Evolutionary conservation across 2,113 vertebrate species (phyloP).

Genomic region (Myotis brandtii): DNA sequence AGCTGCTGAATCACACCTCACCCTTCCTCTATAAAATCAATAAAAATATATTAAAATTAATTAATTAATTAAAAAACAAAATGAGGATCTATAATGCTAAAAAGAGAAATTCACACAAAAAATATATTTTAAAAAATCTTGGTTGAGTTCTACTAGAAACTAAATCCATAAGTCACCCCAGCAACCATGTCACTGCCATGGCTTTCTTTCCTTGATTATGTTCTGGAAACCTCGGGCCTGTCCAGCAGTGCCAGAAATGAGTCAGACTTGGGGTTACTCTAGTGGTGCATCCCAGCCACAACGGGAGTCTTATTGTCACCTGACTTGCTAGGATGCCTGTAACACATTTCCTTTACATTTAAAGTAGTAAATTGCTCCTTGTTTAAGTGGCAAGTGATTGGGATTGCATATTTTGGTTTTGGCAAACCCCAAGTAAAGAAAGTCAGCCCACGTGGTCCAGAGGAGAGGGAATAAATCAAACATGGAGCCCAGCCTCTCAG

Average conservation of each 20-base stretch:
- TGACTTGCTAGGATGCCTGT: not conserved
- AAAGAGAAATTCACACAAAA: not conserved
- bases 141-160: too few relatives aligned
- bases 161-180: not conserved
- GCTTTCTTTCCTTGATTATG: not conserved
- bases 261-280: not conserved
- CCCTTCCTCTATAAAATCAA: too few relatives aligned
- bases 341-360: not conserved
- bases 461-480: not conserved
- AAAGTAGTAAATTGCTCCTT: not conserved
- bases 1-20: too few relatives aligned
- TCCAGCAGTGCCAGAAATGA: not conserved
- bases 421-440: not conserved
- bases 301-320: not conserved
- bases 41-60: too few relatives aligned
- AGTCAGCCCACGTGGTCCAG: not conserved
- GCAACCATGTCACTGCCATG: not conserved
- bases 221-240: not conserved
- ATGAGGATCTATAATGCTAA: not conserved
- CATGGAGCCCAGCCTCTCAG: too few relatives aligned
- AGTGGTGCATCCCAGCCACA: rapidly evolving
- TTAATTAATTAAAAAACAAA: not conserved
- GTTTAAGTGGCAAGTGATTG: too few relatives aligned
- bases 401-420: not conserved
- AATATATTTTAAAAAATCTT: not conserved